Percentiles rank a stretch among this genome's conserved stretches.
Conservation (phyloP, 2,797 vertebrate genomes). For the Trachurus trachurus region DNA sequence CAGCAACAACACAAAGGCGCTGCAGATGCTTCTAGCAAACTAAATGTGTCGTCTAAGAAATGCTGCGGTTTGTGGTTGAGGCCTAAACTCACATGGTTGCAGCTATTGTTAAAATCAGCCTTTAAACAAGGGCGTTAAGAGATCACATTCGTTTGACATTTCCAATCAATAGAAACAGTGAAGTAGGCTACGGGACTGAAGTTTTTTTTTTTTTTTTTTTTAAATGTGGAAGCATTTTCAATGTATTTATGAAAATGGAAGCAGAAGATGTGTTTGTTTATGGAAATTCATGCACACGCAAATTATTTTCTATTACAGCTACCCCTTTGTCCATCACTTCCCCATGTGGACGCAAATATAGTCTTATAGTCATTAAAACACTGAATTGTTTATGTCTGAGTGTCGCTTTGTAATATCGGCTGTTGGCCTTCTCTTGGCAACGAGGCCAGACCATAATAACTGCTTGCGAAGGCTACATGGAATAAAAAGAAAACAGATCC, state of each 20-base stretch:
- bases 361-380: too few species aligned
- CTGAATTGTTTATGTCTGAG: too few species aligned
- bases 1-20: neutral
- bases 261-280: conserved; percentile 4
- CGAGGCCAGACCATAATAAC: neutral
- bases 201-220: neutral
- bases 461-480: neutral
- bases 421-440: neutral
- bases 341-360: neutral
- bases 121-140: neutral
- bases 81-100: conserved; percentile 7
- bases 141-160: conserved; percentile 3
- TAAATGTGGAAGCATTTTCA: conserved; percentile 1
- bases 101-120: conserved; percentile 4
- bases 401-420: too few species aligned
- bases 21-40: neutral
- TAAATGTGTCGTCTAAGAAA: neutral
- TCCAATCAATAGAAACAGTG: conserved; percentile 11
- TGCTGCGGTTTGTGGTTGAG: conserved; percentile 15
- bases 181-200: neutral
- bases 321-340: conserved; percentile 38
- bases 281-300: neutral
- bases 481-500: too few species aligned
- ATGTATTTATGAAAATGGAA: neutral
- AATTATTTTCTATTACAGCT: neutral